phyloP scores from a whole-genome alignment of 2,797 vertebrate genomes.

The Leucoraja ocellata region DNA sequence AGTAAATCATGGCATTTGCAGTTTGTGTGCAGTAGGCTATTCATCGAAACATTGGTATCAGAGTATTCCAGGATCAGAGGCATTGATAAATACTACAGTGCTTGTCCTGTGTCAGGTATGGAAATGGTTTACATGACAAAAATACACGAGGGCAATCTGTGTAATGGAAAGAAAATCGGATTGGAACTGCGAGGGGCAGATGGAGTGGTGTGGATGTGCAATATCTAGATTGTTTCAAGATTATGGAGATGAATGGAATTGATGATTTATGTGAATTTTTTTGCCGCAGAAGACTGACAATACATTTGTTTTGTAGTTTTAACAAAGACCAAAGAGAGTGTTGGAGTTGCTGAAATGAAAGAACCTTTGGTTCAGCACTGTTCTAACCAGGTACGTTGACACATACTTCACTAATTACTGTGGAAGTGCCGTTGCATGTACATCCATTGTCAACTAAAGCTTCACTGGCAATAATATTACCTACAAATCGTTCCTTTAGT shows the following conservation, averaged over 20 bases:
- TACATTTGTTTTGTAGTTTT: slow-evolving; percentile 64
- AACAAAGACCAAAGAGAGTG: slow-evolving; percentile 79
- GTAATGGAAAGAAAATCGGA: background rate
- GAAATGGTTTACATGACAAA: background rate
- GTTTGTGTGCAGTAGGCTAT: background rate
- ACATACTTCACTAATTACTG: slow-evolving; percentile 6
- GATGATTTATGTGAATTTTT: background rate
- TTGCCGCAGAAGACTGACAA: background rate
- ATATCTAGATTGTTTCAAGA: background rate
- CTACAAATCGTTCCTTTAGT: no score
- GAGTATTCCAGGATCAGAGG: background rate
- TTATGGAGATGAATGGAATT: background rate
- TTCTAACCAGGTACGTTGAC: slow-evolving; percentile 69
- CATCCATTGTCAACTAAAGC: background rate
- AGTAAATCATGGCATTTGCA: background rate
- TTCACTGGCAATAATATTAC: background rate
- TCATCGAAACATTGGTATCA: background rate
- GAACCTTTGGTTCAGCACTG: slow-evolving; percentile 78
- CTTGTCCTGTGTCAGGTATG: background rate
- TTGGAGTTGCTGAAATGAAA: slow-evolving; percentile 66
- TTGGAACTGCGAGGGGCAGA: background rate
- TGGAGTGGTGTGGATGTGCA: background rate
- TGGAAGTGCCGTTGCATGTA: background rate
- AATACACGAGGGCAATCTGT: background rate
- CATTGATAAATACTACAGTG: background rate